Percentiles rank a stretch among this genome's conserved stretches.
phyloP scores from a whole-genome alignment of 1,140 invertebrate genomes.

The Sitodiplosis mosellana region DNA sequence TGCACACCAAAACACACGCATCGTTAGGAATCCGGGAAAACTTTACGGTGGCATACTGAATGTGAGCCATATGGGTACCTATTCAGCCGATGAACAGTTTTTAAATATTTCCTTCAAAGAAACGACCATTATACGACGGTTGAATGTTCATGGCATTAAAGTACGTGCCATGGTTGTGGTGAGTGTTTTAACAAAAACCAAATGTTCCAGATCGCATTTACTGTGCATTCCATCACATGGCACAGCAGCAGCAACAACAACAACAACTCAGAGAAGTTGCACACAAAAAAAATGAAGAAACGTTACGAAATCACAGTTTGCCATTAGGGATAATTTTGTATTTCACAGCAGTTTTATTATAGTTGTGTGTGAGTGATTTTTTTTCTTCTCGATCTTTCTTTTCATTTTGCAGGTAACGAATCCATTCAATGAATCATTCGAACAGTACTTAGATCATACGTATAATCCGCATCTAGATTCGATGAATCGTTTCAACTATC shows the following conservation, averaged over 20 bases:
- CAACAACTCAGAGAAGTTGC: no score
- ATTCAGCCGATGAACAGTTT: slow-evolving; percentile 13
- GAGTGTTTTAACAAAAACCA: slow-evolving; percentile 8
- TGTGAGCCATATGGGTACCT: slow-evolving; percentile 28
- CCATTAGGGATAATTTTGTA: slow-evolving; percentile 4
- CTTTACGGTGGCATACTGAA: slow-evolving; percentile 30
- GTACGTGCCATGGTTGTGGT: slow-evolving; percentile 31
- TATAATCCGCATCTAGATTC: slow-evolving; percentile 34
- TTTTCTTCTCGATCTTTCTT: slow-evolving; percentile 1
- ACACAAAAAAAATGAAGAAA: background rate
- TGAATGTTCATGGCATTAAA: slow-evolving; percentile 28
- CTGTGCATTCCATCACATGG: background rate
- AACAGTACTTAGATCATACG: slow-evolving; percentile 31
- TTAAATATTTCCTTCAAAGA: slow-evolving; percentile 22
- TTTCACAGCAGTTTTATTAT: slow-evolving; percentile 1
- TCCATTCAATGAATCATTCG: slow-evolving; percentile 29
- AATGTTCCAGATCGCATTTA: no score
- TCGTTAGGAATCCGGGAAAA: slow-evolving; percentile 27
- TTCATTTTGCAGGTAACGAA: slow-evolving; percentile 25
- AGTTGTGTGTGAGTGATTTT: slow-evolving; percentile 1
- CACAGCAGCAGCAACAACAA: no score
- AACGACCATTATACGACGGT: slow-evolving; percentile 26
- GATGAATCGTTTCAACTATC: slow-evolving; percentile 39
- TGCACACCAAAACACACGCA: background rate
- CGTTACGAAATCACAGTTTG: slow-evolving; percentile 1